Percentiles rank a stretch among this genome's conserved stretches.
Evolutionary conservation across 2,888 invertebrate species (phyloP).

Genomic region (Athalia cordata): DNA sequence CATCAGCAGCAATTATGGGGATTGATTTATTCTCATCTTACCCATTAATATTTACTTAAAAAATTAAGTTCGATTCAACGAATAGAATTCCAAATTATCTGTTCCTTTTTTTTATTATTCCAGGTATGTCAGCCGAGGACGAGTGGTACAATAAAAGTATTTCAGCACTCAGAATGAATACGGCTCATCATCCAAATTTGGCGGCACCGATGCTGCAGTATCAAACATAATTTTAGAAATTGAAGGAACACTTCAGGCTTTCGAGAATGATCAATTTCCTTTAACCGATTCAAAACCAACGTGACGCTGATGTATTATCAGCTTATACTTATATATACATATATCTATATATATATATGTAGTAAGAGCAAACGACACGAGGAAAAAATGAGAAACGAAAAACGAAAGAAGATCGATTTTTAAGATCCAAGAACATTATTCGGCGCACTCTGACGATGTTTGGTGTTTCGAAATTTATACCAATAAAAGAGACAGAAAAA

Average conservation of each 20-base stretch:
- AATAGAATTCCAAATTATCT: neutral
- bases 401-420: too few relatives aligned
- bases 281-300: neutral
- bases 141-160: conserved; percentile 99
- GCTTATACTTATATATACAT: conserved; percentile 37
- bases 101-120: conserved; percentile 52
- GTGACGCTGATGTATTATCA: conserved; percentile 48
- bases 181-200: conserved; percentile 95
- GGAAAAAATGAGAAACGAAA: neutral
- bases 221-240: conserved; percentile 88
- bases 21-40: too few relatives aligned
- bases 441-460: too few relatives aligned
- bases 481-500: too few relatives aligned
- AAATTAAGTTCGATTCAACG: too few relatives aligned
- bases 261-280: neutral
- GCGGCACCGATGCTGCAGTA: conserved; percentile 98
- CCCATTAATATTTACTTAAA: too few relatives aligned
- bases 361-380: neutral
- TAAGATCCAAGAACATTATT: too few relatives aligned
- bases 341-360: too few relatives aligned
- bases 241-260: conserved; percentile 34
- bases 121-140: conserved; percentile 94
- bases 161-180: conserved; percentile 97
- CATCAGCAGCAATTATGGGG: too few relatives aligned
- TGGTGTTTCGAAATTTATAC: too few relatives aligned